These are phyloP conservation scores for Propithecus perrieri DNA, from an alignment of 2,797 vertebrate genomes.

Conservation along the genomic window DNA sequence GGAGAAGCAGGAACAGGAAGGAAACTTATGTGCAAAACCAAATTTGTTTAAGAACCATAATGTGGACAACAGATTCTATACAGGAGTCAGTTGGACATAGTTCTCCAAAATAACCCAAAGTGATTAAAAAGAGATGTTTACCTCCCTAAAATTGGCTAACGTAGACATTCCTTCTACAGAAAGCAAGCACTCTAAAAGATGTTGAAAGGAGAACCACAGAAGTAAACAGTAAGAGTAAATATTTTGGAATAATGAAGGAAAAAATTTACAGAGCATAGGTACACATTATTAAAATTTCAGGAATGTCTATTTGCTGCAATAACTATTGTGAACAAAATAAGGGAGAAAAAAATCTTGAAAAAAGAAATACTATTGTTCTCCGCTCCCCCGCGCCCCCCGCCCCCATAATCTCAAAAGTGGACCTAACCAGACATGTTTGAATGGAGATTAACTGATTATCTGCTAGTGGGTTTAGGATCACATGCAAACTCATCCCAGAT, in stretches of 20 bases:
- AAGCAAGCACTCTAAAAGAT: background rate
- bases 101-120: background rate
- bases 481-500: background rate
- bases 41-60: background rate
- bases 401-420: background rate
- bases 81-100: background rate
- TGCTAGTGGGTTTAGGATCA: background rate
- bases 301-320: background rate
- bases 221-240: background rate
- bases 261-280: background rate
- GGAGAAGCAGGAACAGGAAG: background rate
- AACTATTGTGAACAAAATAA: background rate
- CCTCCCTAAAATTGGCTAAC: background rate
- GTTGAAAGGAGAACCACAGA: background rate
- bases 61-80: background rate
- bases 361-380: background rate
- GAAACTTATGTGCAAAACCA: background rate
- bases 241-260: background rate
- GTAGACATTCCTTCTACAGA: background rate
- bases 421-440: background rate
- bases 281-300: background rate
- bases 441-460: background rate
- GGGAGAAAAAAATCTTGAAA: background rate
- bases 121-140: background rate
- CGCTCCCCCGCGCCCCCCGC: background rate